Conservation (phyloP, 2,888 invertebrate species). For the Spicauda simplicius region DNA sequence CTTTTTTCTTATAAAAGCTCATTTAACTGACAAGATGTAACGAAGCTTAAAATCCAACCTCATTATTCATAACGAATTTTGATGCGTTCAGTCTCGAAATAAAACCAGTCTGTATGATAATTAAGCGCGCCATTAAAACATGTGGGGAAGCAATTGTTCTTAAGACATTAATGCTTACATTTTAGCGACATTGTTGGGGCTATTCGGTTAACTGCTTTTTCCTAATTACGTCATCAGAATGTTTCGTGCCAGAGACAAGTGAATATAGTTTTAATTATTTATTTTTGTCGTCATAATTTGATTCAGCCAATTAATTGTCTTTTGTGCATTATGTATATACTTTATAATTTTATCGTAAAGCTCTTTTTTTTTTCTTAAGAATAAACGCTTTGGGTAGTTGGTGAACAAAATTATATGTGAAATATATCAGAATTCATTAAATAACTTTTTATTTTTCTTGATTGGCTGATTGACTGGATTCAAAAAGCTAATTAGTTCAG, state of each 20-base stretch:
- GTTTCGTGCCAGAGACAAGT: background rate
- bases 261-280: constrained; percentile 1
- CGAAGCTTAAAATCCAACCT: constrained; percentile 75
- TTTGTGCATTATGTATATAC: no score
- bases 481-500: no score
- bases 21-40: constrained; percentile 67
- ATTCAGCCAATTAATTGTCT: no score
- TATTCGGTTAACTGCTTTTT: constrained; percentile 14
- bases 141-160: constrained; percentile 66
- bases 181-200: constrained; percentile 39
- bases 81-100: constrained; percentile 65
- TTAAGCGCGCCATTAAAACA: constrained; percentile 55
- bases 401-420: no score
- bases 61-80: constrained; percentile 77
- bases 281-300: no score
- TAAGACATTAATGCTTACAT: constrained; percentile 41
- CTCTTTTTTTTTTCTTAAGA: no score
- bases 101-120: constrained; percentile 72
- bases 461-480: no score
- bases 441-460: no score
- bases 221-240: constrained; percentile 12
- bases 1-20: constrained; percentile 58
- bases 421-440: no score
- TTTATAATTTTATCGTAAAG: no score
- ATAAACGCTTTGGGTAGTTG: no score